phyloP scores from a whole-genome alignment of 2,797 vertebrate genomes.

The Hemitrygon akajei region DNA sequence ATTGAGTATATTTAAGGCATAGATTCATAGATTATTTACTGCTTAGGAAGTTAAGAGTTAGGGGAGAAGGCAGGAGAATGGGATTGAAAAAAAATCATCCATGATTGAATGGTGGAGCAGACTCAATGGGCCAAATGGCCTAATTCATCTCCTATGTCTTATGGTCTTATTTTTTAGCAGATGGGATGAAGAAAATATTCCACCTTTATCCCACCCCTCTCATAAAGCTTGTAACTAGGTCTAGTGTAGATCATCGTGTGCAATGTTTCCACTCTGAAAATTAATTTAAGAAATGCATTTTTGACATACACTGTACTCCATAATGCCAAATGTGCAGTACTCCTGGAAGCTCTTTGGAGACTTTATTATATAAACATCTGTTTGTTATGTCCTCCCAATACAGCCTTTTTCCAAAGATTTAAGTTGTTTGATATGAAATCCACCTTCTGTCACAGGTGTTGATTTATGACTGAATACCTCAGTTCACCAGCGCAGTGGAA shows the following conservation, averaged over 20 bases:
- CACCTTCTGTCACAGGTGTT: slow-evolving; percentile 1
- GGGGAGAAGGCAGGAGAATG: no score
- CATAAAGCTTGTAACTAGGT: not conserved
- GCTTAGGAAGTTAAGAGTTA: no score
- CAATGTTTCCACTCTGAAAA: not conserved
- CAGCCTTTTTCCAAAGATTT: not conserved
- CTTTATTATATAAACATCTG: not conserved
- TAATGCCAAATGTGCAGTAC: not conserved
- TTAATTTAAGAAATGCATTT: not conserved
- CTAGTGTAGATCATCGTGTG: not conserved
- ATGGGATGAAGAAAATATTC: not conserved
- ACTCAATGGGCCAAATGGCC: no score
- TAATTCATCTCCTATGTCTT: no score
- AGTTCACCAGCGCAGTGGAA: not conserved
- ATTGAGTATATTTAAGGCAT: no score
- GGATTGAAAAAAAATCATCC: no score
- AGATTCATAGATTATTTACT: no score
- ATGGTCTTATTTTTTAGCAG: not conserved
- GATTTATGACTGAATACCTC: slow-evolving; percentile 1
- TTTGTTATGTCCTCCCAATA: not conserved
- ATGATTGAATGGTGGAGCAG: no score
- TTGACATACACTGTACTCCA: not conserved
- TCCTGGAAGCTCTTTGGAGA: not conserved
- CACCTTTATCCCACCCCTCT: not conserved
- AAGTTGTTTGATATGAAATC: slow-evolving; percentile 10